A percentile compares a stretch with the other conserved stretches of the same genome.
Evolutionary conservation across 2,888 invertebrate species (phyloP).

Genomic region (Phlogophora meticulosa): DNA sequence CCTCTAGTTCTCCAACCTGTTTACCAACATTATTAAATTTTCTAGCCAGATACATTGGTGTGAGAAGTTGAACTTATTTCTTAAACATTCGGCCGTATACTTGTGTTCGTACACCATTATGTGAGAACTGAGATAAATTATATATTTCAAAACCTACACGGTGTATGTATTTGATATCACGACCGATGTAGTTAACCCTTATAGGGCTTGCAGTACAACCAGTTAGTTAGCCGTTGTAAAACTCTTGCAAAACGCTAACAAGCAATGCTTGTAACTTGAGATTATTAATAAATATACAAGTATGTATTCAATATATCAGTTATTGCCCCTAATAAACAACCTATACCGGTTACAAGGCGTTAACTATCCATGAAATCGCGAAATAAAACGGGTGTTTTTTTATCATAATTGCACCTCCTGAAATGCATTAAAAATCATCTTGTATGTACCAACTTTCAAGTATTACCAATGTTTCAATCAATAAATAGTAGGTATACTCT

Average conservation of each 20-base stretch:
- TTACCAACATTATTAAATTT: background rate
- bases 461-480: too few species aligned
- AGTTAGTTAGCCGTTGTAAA: slow-evolving; percentile 27
- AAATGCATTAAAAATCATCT: too few species aligned
- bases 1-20: too few species aligned
- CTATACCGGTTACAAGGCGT: background rate
- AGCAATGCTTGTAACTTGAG: slow-evolving; percentile 11
- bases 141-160: slow-evolving; percentile 3
- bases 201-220: slow-evolving; percentile 8
- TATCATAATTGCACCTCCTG: too few species aligned
- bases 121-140: background rate
- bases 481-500: background rate
- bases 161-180: too few species aligned
- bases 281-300: background rate
- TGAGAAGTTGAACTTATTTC: too few species aligned
- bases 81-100: too few species aligned
- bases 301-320: slow-evolving; percentile 5
- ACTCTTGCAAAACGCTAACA: slow-evolving; percentile 34
- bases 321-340: background rate
- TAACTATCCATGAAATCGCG: too few species aligned
- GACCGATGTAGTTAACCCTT: slow-evolving; percentile 21
- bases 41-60: too few species aligned
- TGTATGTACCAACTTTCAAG: too few species aligned
- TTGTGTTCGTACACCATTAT: background rate
- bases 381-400: too few species aligned